Percentiles rank a stretch among this genome's conserved stretches.
phyloP scores from a whole-genome alignment of 2,113 vertebrate genomes.

The Coreoperca whiteheadi region DNA sequence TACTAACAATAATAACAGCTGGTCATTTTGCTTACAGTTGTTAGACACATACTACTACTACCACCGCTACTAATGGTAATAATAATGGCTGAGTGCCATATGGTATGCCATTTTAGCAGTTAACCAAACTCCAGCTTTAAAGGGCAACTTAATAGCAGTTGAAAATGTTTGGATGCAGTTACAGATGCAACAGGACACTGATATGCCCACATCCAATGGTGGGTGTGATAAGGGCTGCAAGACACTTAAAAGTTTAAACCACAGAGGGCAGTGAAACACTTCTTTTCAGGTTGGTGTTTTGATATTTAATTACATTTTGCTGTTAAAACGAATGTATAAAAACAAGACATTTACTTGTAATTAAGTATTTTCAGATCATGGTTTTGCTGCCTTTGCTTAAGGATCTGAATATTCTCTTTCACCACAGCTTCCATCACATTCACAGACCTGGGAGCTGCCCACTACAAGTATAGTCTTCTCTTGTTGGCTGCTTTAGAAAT shows the following conservation, averaged over 20 bases:
- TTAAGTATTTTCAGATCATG: neutral
- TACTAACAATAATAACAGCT: neutral
- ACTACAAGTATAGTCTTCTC: neutral
- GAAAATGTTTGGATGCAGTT: neutral
- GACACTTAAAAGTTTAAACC: neutral
- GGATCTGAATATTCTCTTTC: neutral
- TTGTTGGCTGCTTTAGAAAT: constrained; percentile 8
- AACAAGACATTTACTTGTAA: neutral
- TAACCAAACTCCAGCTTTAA: neutral
- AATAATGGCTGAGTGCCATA: neutral
- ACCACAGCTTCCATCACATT: neutral
- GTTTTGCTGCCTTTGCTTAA: constrained; percentile 4
- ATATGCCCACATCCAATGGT: neutral
- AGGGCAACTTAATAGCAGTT: neutral
- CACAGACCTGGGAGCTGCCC: neutral
- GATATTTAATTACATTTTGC: neutral
- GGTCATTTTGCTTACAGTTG: neutral
- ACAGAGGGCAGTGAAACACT: neutral
- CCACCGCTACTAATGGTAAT: neutral
- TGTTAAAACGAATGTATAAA: neutral
- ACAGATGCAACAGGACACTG: neutral
- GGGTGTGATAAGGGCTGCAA: neutral
- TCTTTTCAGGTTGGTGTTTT: neutral
- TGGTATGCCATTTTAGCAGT: neutral
- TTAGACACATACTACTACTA: neutral